A percentile compares a stretch with the other conserved stretches of the same genome.
Conservation (phyloP, 53 echinoderm and acorn worm species). For the Echinometra lucunter region DNA sequence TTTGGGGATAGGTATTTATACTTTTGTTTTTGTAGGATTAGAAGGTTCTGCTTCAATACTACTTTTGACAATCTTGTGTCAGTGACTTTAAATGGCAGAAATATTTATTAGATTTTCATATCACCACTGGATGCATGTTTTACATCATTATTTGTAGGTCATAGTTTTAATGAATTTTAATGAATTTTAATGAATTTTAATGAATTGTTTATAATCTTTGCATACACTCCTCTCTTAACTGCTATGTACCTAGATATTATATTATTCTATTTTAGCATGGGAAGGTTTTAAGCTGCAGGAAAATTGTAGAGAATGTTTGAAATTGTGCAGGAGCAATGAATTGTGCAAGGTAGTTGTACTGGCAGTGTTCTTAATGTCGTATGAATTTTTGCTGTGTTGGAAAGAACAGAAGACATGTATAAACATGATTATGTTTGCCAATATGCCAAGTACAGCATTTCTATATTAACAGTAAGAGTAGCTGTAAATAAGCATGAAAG, state of each 20-base stretch:
- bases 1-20: no score
- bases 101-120: not conserved
- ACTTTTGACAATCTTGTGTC: no score
- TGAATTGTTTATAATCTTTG: not conserved
- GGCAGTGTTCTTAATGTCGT: not conserved
- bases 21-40: no score
- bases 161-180: not conserved
- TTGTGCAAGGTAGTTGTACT: not conserved
- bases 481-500: constrained; percentile 15
- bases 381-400: not conserved
- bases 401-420: not conserved
- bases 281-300: not conserved
- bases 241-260: not conserved
- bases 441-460: not conserved
- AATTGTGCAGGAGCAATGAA: constrained; percentile 39
- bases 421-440: not conserved
- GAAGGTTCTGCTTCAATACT: no score
- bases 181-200: no score
- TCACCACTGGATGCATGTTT: not conserved
- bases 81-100: not conserved
- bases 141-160: not conserved
- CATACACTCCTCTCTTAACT: not conserved
- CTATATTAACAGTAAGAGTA: not conserved
- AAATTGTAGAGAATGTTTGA: not conserved
- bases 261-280: not conserved